Percentiles rank a stretch among this genome's conserved stretches.
Conservation (phyloP, 2,113 vertebrate species). For the Menura novaehollandiae region DNA sequence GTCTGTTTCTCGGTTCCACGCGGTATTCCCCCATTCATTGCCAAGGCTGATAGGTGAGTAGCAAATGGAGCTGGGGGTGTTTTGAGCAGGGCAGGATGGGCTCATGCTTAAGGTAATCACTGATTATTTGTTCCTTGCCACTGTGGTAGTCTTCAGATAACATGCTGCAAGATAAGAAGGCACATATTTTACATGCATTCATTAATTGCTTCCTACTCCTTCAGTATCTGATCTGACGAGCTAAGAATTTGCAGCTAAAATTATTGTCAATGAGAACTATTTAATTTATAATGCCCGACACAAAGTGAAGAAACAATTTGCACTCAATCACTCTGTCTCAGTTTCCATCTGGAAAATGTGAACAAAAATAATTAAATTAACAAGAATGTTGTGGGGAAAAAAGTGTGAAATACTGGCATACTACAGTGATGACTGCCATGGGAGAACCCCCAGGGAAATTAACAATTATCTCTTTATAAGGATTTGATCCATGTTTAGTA, state of each 20-base stretch:
- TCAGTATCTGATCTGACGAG: neutral
- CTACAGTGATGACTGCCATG: neutral
- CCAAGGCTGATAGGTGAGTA: neutral
- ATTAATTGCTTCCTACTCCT: conserved; percentile 26
- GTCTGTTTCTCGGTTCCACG: neutral
- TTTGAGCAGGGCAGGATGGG: neutral
- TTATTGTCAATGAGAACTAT: neutral
- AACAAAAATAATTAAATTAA: conserved; percentile 34
- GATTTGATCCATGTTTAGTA: neutral
- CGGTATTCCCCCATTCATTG: neutral
- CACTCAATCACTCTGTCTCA: neutral
- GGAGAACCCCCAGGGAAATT: neutral
- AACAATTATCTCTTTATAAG: neutral
- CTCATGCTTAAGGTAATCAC: neutral
- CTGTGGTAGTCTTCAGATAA: neutral
- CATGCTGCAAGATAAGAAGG: neutral
- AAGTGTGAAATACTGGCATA: neutral
- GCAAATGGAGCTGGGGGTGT: neutral
- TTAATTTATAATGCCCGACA: conserved; percentile 23
- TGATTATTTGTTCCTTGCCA: neutral
- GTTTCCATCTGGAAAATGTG: conserved; percentile 29
- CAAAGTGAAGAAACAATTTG: conserved; percentile 11
- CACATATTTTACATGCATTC: neutral
- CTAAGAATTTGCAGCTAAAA: conserved; percentile 32
- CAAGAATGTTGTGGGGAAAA: neutral